These are phyloP conservation scores for Eupithecia vulgata DNA, from an alignment of 2,888 invertebrate genomes.

Conservation along the genomic window DNA sequence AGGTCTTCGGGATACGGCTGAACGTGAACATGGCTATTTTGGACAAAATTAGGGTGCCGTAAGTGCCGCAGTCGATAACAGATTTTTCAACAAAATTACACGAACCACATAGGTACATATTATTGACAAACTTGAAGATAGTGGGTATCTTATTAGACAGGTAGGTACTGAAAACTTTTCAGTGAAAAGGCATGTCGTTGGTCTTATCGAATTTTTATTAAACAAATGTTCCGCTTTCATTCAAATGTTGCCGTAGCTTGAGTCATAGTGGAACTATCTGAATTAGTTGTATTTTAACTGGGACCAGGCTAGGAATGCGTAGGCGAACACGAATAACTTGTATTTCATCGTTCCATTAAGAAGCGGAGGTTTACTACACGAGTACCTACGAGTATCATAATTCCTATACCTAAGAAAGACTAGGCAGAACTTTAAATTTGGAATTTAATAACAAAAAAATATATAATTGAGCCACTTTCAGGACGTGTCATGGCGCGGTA, in stretches of 20 bases:
- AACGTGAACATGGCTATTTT: slow-evolving; percentile 64
- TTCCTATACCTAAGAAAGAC: background rate
- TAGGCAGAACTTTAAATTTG: background rate
- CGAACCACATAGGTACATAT: slow-evolving; percentile 40
- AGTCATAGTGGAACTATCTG: slow-evolving; percentile 22
- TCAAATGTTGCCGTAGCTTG: slow-evolving; percentile 13
- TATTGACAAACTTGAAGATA: slow-evolving; percentile 25
- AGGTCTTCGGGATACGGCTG: slow-evolving; percentile 50
- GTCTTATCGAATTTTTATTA: background rate
- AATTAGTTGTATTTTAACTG: slow-evolving; percentile 26
- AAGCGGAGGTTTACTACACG: slow-evolving; percentile 21
- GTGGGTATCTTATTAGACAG: background rate
- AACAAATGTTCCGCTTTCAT: background rate
- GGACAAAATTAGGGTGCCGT: slow-evolving; percentile 52
- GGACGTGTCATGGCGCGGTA: background rate
- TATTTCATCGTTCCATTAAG: slow-evolving; percentile 38
- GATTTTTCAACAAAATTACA: slow-evolving; percentile 49
- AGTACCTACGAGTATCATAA: slow-evolving; percentile 4
- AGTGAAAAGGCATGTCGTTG: slow-evolving; percentile 27
- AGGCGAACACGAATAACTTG: slow-evolving; percentile 41
- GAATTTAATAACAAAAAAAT: background rate
- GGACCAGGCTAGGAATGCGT: slow-evolving; percentile 30
- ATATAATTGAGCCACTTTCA: background rate
- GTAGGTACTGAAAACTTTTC: slow-evolving; percentile 29
- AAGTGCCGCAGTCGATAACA: slow-evolving; percentile 44